Conservation (phyloP, 2,113 vertebrate species). For the Entomyzon cyanotis region DNA sequence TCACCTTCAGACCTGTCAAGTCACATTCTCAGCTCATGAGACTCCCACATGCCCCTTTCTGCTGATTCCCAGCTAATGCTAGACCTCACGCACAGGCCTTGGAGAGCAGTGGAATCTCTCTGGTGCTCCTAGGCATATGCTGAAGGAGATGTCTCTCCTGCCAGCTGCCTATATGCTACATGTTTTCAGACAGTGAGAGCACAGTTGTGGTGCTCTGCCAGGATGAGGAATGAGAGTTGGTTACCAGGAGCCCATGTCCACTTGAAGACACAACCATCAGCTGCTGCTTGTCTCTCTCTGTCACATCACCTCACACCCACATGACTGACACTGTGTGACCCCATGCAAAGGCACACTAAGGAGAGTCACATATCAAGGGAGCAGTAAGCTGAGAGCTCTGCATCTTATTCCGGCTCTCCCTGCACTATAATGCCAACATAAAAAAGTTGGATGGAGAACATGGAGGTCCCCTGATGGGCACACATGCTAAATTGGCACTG, state of each 20-base stretch:
- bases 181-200: neutral
- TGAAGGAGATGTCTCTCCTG: neutral
- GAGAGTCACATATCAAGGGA: neutral
- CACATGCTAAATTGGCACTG: neutral
- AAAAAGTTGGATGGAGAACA: neutral
- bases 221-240: neutral
- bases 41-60: neutral
- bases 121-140: neutral
- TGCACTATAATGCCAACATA: neutral
- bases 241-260: neutral
- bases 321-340: neutral
- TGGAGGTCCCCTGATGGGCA: neutral
- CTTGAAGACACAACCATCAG: neutral
- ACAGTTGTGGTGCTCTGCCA: rapidly evolving
- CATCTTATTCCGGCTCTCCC: neutral
- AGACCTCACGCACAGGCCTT: neutral
- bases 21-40: neutral
- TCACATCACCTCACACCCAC: neutral
- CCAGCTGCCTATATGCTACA: neutral
- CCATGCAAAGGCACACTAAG: neutral
- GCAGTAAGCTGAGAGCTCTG: slow-evolving; percentile 33
- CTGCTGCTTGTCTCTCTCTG: neutral
- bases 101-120: too few species aligned
- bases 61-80: neutral
- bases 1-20: neutral